Conservation (phyloP, 2,888 invertebrate genomes). For the Drosophila colorata region DNA sequence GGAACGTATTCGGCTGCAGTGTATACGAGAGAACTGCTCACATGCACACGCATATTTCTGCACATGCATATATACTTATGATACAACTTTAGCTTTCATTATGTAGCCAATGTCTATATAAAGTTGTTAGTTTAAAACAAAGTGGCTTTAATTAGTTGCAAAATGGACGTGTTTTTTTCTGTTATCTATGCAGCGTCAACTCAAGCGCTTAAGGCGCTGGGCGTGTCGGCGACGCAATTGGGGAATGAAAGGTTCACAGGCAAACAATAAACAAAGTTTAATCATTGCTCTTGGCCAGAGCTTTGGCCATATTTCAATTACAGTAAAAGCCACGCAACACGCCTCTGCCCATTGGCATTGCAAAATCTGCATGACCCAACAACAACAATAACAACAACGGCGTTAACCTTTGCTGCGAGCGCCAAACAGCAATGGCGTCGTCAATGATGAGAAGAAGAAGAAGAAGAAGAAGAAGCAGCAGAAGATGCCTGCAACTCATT, state of each 20-base stretch:
- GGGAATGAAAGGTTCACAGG: slow-evolving; percentile 23
- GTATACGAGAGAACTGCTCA: slow-evolving; percentile 7
- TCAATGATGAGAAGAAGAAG: slow-evolving; percentile 22
- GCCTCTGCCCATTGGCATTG: slow-evolving; percentile 42
- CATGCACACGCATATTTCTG: background rate
- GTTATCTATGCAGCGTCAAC: background rate
- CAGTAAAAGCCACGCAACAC: slow-evolving; percentile 56
- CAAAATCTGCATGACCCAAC: slow-evolving; percentile 49
- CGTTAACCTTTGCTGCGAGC: slow-evolving; percentile 65
- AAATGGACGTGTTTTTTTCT: slow-evolving; percentile 33
- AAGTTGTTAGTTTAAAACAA: slow-evolving; percentile 55
- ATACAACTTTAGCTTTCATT: slow-evolving; percentile 19
- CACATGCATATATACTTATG: slow-evolving; percentile 1
- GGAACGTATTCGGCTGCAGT: slow-evolving; percentile 56
- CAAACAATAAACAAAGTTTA: slow-evolving; percentile 60
- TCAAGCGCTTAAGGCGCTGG: slow-evolving; percentile 30
- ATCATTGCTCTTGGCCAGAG: slow-evolving; percentile 52
- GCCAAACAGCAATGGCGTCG: slow-evolving; percentile 61
- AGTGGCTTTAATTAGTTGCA: slow-evolving; percentile 60
- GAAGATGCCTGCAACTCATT: slow-evolving; percentile 63
- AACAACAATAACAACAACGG: slow-evolving; percentile 38
- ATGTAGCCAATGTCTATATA: slow-evolving; percentile 37
- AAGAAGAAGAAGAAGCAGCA: slow-evolving; percentile 5
- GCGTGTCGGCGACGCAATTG: slow-evolving; percentile 34
- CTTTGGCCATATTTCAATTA: slow-evolving; percentile 72